These are phyloP conservation scores for Octodonta nipae DNA, from an alignment of 2,888 invertebrate species.

Conservation along the genomic window DNA sequence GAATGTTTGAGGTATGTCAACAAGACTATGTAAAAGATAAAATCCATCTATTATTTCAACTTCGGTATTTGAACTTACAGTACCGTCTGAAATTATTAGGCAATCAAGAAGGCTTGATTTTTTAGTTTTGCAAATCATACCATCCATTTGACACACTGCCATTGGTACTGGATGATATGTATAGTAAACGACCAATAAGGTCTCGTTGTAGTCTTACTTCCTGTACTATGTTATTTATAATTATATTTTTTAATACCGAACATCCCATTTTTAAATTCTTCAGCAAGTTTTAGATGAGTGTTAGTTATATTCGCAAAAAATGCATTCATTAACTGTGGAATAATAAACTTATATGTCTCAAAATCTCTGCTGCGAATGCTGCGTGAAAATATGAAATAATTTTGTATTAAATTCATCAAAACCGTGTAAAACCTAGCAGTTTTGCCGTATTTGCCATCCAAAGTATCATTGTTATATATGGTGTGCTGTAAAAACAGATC, in stretches of 20 bases:
- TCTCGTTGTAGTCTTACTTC: not conserved
- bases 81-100: not conserved
- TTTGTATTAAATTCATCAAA: slow-evolving; percentile 16
- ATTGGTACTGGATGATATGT: not conserved
- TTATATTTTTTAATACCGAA: not conserved
- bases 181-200: not conserved
- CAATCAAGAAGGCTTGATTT: not conserved
- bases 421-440: slow-evolving; percentile 23
- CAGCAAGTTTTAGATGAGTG: slow-evolving; percentile 4
- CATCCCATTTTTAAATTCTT: slow-evolving; percentile 2
- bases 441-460: slow-evolving; percentile 20
- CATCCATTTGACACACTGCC: not conserved
- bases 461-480: slow-evolving; percentile 12
- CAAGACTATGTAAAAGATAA: not conserved
- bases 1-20: not conserved
- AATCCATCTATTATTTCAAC: not conserved
- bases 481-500: slow-evolving; percentile 1
- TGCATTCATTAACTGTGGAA: slow-evolving; percentile 1
- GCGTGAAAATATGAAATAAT: slow-evolving; percentile 17
- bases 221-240: not conserved
- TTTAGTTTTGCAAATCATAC: not conserved
- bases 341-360: slow-evolving; percentile 7
- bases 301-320: not conserved
- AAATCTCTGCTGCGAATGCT: slow-evolving; percentile 22
- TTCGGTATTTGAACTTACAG: not conserved